These are phyloP conservation scores for Carterocephalus palaemon DNA, from an alignment of 2,888 invertebrate species.

Conservation along the genomic window DNA sequence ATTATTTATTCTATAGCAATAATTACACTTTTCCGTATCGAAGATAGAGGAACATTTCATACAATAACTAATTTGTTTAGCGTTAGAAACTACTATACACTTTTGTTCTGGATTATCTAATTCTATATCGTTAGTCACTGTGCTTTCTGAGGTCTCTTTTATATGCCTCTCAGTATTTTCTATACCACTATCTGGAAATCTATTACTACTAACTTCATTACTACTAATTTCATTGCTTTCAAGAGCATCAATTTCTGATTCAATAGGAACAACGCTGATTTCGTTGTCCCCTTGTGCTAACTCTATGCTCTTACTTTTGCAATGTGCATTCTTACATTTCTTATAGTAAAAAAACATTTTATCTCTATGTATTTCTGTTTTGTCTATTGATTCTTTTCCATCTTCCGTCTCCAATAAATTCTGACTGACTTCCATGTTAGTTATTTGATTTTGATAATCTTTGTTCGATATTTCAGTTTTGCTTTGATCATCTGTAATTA, in stretches of 20 bases:
- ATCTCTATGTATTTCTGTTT: conserved; percentile 10
- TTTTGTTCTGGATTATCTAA: conserved; percentile 29
- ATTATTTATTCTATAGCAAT: conserved; percentile 36
- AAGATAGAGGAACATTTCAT: conserved; percentile 47
- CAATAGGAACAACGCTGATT: too few relatives aligned
- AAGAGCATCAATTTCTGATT: too few relatives aligned
- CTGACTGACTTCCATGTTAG: conserved; percentile 8
- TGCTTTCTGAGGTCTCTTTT: background rate
- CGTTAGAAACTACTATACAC: conserved; percentile 35
- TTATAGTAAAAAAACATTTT: conserved; percentile 39
- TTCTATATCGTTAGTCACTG: conserved; percentile 24
- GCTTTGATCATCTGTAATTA: conserved; percentile 19
- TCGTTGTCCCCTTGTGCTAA: too few relatives aligned
- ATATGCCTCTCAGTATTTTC: background rate
- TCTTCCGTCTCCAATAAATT: too few relatives aligned
- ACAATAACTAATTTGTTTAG: conserved; percentile 43
- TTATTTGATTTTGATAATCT: background rate
- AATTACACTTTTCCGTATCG: conserved; percentile 42
- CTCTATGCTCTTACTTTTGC: conserved; percentile 30
- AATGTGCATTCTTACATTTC: conserved; percentile 33
- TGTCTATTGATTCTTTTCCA: conserved; percentile 19
- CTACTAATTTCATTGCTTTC: too few relatives aligned
- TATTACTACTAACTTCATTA: too few relatives aligned
- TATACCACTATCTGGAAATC: background rate
- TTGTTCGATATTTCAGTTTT: conserved; percentile 24